Base-by-base conservation (phyloP, 2,113 vertebrate genomes). In the Dipodomys merriami region DNA sequence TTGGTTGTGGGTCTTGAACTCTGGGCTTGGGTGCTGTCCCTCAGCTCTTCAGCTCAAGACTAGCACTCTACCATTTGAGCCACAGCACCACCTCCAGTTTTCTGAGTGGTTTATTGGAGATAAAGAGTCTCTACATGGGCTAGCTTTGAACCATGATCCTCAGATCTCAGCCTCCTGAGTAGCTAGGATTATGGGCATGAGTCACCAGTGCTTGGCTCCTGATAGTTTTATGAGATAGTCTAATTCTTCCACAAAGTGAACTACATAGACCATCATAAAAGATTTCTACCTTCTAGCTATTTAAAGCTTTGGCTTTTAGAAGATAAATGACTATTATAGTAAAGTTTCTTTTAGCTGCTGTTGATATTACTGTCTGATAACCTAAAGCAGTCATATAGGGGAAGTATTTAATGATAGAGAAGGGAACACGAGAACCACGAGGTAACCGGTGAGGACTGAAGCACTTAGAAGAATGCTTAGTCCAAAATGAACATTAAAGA, bases 401-500 rank as follows among this genome's bases (percentile, higher is more conserved):
- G 27, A 67, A 73, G 33, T 22, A 68, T 71, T 69, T 49, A 44
- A 86, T 49, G 39, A 87, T 7, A 86, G 29, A 49, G 12, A 49
- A 49, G 49, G 49, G 49, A 91, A 84, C 9, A 74, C 12, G 9
- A 83, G 27, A 69, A 33, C 65, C n/a, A 65, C 2, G 60, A 57
- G 4, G 44, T 39, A 91, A 62, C 12, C 35, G 18, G 15, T 85
- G 39, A 74, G 29, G 46, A 76, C 8, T 72, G 39, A 57, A 73
- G 33, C 39, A 88, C 13, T 80, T 74, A 44, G 8, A 82, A 74
- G 49, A 93, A 80, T 30, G 33, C 22, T 83, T 68, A 44, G 44
- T 86, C 7, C 27, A 86, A 72, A 76, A 60, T 79, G 68, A 93
- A 46, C 29, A 87, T 64, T 81, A 82, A 86, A 57, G 35, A 67